phyloP scores from a whole-genome alignment of 2,888 invertebrate genomes.

The Rhamphomyia laevipes region DNA sequence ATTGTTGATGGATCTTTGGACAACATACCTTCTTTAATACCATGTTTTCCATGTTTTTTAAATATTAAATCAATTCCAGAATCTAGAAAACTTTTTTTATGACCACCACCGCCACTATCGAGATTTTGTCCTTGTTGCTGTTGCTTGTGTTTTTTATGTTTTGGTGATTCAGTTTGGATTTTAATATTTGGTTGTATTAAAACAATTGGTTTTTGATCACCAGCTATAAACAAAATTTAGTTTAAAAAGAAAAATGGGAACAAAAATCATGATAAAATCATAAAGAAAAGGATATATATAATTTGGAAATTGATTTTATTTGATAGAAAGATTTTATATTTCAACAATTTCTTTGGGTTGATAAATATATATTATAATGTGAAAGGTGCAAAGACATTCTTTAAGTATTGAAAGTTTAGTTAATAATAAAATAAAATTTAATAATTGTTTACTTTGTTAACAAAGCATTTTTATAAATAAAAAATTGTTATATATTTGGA shows the following conservation, averaged over 20 bases:
- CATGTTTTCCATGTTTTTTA: conserved; percentile 16
- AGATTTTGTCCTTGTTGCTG: conserved; percentile 71
- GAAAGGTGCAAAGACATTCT: no score
- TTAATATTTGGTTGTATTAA: conserved; percentile 17
- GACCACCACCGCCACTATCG: conserved; percentile 52
- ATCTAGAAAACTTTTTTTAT: conserved; percentile 18
- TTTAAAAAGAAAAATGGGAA: neutral
- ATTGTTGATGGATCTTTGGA: neutral
- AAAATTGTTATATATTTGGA: no score
- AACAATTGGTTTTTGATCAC: conserved; percentile 17
- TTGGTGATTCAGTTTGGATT: conserved; percentile 16
- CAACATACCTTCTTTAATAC: conserved; percentile 12
- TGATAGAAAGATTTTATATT: no score
- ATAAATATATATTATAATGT: no score
- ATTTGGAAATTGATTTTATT: neutral
- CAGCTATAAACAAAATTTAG: conserved; percentile 8
- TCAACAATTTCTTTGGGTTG: no score
- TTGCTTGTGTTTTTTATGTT: conserved; percentile 10
- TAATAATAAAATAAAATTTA: no score
- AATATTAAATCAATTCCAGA: conserved; percentile 18
- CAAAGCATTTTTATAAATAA: no score
- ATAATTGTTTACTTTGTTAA: no score
- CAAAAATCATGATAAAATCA: neutral
- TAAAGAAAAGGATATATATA: neutral
- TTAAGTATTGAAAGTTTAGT: no score